Evolutionary conservation across 1,140 invertebrate genomes (phyloP).

Genomic region (Sinonovacula constricta): DNA sequence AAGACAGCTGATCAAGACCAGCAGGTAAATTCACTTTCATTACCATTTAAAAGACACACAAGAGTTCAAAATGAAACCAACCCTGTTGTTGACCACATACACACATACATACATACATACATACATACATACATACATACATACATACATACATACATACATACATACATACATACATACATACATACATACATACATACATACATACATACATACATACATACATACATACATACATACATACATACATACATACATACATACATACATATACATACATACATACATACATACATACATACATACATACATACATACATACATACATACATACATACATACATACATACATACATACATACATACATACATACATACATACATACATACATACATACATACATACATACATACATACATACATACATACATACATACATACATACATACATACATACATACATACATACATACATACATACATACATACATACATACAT

Average conservation of each 20-base stretch:
- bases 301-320: constrained; percentile 27
- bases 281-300: constrained; percentile 30
- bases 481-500: constrained; percentile 40
- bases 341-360: constrained; percentile 30
- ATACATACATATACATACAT: constrained; percentile 39
- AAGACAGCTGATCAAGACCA: no score
- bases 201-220: constrained; percentile 45
- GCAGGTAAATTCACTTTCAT: no score
- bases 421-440: constrained; percentile 30
- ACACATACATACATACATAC: constrained; percentile 44
- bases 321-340: constrained; percentile 30
- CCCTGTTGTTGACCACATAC: no score
- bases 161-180: constrained; percentile 45
- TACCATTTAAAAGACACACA: no score
- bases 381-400: constrained; percentile 30
- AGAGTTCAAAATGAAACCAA: no score
- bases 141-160: constrained; percentile 45
- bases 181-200: constrained; percentile 45
- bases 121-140: constrained; percentile 42
- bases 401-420: constrained; percentile 30
- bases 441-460: constrained; percentile 30
- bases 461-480: constrained; percentile 30
- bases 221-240: constrained; percentile 45
- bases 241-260: constrained; percentile 45
- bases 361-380: constrained; percentile 30